phyloP scores from a whole-genome alignment of 2,888 invertebrate genomes.

The Prenolepis imparis region DNA sequence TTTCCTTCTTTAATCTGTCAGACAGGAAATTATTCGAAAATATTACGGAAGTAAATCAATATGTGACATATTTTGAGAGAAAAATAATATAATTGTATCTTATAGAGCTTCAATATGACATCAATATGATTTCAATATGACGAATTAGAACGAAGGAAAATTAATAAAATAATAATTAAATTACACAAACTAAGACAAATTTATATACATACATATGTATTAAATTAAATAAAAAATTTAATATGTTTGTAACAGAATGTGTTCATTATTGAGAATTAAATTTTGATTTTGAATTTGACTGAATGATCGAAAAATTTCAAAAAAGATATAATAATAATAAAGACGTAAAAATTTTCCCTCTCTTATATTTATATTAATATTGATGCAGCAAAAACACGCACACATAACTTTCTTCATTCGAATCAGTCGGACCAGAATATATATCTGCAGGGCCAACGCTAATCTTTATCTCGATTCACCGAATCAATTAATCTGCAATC shows the following conservation, averaged over 20 bases:
- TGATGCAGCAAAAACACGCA: not conserved
- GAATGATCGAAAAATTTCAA: not conserved
- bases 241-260: not conserved
- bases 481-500: not conserved
- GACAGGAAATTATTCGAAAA: not conserved
- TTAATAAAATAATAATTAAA: not conserved
- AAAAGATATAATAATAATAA: no score
- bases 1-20: not conserved
- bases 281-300: not conserved
- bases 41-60: not conserved
- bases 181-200: not conserved
- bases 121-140: not conserved
- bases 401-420: not conserved
- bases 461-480: constrained; percentile 4
- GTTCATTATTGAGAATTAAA: constrained; percentile 6
- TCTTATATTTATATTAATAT: not conserved
- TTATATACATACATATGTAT: not conserved
- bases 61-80: not conserved
- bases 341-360: not conserved
- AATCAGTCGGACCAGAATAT: not conserved
- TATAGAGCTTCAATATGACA: not conserved
- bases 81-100: not conserved
- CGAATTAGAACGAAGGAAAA: not conserved
- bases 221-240: not conserved
- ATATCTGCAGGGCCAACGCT: not conserved